Percentiles rank a stretch among this genome's conserved stretches.
Evolutionary conservation across 2,888 invertebrate genomes (phyloP).

Genomic region (Axea sp.): DNA sequence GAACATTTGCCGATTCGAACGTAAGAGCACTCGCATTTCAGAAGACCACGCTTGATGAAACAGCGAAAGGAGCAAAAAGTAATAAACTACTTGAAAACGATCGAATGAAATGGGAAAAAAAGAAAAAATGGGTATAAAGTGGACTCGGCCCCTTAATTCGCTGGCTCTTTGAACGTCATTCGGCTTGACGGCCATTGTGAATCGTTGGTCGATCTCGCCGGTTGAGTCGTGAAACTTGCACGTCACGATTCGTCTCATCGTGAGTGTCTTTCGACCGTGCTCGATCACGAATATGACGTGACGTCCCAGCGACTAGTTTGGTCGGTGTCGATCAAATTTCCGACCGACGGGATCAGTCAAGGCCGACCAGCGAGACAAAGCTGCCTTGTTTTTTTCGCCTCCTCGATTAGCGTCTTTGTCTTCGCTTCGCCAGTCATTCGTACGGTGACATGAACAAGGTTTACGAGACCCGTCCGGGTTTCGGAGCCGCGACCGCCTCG

Average conservation of each 20-base stretch:
- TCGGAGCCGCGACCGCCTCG: too few relatives aligned
- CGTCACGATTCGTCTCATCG: constrained; percentile 57
- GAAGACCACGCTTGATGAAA: too few relatives aligned
- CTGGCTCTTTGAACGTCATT: constrained; percentile 22
- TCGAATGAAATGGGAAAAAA: not conserved
- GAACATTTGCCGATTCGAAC: too few relatives aligned
- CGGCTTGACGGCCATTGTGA: constrained; percentile 42
- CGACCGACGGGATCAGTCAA: constrained; percentile 74
- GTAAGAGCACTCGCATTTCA: too few relatives aligned
- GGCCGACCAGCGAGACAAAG: constrained; percentile 73
- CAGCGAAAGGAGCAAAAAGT: too few relatives aligned
- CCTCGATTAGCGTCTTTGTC: constrained; percentile 58
- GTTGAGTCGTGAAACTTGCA: constrained; percentile 47
- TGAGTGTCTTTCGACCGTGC: constrained; percentile 50
- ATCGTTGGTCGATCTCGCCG: constrained; percentile 29
- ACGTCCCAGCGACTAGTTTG: constrained; percentile 74
- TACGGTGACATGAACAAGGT: constrained; percentile 34
- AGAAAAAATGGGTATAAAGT: constrained; percentile 10
- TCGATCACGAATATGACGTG: constrained; percentile 62
- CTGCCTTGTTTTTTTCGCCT: constrained; percentile 53
- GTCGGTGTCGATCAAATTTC: constrained; percentile 79
- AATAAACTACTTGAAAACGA: too few relatives aligned
- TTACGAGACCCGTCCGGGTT: not conserved
- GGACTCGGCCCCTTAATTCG: constrained; percentile 13
- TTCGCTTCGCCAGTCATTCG: constrained; percentile 50